A percentile compares a stretch with the other conserved stretches of the same genome.
phyloP scores from a whole-genome alignment of 1,140 invertebrate species.

The Laupala kohalensis region DNA sequence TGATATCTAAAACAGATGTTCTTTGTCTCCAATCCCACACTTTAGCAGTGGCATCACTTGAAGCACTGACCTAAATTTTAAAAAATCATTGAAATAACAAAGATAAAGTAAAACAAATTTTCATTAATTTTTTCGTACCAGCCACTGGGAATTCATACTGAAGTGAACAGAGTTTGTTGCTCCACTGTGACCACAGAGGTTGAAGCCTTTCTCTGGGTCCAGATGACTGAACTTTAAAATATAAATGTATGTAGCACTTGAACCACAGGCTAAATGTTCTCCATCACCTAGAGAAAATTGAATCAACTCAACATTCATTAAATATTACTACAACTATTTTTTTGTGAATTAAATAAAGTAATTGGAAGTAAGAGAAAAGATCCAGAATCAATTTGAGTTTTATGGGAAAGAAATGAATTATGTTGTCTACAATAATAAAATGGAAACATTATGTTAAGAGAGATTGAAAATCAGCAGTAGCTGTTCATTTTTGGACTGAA shows the following conservation, averaged over 20 bases:
- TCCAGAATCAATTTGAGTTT: too few species aligned
- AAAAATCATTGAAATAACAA: background rate
- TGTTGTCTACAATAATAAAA: too few species aligned
- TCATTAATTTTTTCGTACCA: too few species aligned
- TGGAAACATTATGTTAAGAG: too few species aligned
- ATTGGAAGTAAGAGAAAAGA: too few species aligned
- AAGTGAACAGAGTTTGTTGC: background rate
- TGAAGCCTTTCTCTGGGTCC: background rate
- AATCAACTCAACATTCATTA: too few species aligned
- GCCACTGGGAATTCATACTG: background rate
- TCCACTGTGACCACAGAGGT: background rate
- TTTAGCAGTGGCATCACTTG: constrained; percentile 1
- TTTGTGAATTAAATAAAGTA: too few species aligned
- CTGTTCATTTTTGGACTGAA: too few species aligned
- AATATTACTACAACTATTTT: too few species aligned
- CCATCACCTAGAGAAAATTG: background rate
- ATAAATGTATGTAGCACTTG: background rate
- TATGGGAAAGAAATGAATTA: too few species aligned
- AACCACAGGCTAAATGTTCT: background rate
- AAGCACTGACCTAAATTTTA: background rate
- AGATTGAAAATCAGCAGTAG: too few species aligned
- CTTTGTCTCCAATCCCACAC: constrained; percentile 8
- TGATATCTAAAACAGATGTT: background rate
- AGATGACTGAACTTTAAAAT: background rate
- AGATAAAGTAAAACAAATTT: too few species aligned